These are phyloP conservation scores for Origma solitaria DNA, from an alignment of 2,113 vertebrate species.

Conservation along the genomic window DNA sequence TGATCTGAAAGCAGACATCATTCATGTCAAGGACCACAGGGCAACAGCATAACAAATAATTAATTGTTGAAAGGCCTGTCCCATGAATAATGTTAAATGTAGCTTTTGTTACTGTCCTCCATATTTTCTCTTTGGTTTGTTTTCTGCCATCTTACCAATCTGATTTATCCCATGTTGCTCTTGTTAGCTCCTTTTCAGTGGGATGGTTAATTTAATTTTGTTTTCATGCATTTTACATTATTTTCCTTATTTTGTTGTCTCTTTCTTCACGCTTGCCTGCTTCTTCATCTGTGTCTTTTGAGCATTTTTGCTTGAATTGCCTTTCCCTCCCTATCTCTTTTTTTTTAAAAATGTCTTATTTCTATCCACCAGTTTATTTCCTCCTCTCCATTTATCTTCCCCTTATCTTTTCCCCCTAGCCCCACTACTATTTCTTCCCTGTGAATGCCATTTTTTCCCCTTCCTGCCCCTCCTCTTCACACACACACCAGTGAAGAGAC, in stretches of 20 bases:
- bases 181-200: neutral
- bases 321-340: neutral
- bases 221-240: neutral
- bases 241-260: neutral
- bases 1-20: neutral
- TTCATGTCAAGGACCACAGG: neutral
- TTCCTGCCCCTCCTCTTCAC: neutral
- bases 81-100: neutral
- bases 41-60: neutral
- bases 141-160: neutral
- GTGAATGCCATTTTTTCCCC: neutral
- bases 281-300: neutral
- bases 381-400: neutral
- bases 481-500: neutral
- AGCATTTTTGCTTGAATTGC: neutral
- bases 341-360: neutral
- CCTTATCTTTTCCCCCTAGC: neutral
- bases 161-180: neutral
- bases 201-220: neutral
- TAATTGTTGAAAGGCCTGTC: neutral
- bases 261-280: neutral
- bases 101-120: neutral
- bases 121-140: neutral
- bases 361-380: neutral
- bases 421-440: neutral